phyloP scores from a whole-genome alignment of 2,113 vertebrate genomes.

The Forbesichthys agassizii region DNA sequence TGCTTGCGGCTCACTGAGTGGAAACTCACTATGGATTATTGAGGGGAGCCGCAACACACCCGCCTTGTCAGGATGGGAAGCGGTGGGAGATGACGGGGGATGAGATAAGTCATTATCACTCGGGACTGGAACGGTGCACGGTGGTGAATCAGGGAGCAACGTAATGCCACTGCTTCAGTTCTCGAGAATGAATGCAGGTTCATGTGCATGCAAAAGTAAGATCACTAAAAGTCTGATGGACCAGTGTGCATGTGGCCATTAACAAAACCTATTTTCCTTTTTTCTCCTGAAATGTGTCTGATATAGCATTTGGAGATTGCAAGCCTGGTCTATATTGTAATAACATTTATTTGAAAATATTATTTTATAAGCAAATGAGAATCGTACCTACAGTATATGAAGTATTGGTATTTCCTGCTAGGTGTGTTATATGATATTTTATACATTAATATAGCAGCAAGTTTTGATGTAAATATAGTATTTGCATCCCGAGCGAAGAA shows the following conservation, averaged over 20 bases:
- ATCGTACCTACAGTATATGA: no score
- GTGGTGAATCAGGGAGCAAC: not conserved
- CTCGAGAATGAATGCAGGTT: not conserved
- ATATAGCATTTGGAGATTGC: not conserved
- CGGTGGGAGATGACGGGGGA: not conserved
- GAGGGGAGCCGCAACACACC: conserved; percentile 62
- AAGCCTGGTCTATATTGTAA: no score
- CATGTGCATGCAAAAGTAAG: not conserved
- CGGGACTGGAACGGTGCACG: not conserved
- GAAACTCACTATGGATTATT: conserved; percentile 55
- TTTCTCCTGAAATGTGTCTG: not conserved
- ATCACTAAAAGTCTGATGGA: not conserved
- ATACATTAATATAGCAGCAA: no score
- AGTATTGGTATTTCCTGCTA: no score
- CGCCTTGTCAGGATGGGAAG: conserved; percentile 21
- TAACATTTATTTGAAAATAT: no score
- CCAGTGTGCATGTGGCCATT: no score
- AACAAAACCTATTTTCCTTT: no score
- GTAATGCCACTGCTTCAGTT: not conserved
- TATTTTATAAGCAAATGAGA: no score
- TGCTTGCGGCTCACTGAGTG: conserved; percentile 42
- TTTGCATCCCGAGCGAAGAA: no score
- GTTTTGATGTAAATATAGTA: no score
- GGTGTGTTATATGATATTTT: no score
- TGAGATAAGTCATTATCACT: conserved; percentile 16